Percentiles rank a stretch among this genome's conserved stretches.
Conservation (phyloP, 2,888 invertebrate species). For the Lasioglossum villosulum region DNA sequence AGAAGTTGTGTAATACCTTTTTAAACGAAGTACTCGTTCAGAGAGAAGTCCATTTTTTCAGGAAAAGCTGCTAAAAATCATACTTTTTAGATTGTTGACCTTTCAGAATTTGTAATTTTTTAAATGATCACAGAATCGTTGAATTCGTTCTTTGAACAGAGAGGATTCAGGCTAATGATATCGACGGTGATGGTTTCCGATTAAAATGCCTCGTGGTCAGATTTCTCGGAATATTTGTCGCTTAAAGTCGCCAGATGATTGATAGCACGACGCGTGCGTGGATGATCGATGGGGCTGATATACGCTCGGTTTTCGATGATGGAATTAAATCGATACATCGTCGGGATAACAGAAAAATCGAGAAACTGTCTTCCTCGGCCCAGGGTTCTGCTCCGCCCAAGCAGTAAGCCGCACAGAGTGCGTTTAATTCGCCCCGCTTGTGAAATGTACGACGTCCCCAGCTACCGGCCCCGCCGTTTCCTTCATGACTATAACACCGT, state of each 20-base stretch:
- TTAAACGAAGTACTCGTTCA: too few relatives aligned
- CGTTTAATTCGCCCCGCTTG: constrained; percentile 65
- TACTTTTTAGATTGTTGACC: too few relatives aligned
- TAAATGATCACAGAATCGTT: neutral
- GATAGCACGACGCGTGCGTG: constrained; percentile 12
- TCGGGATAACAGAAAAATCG: constrained; percentile 47
- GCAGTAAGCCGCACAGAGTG: constrained; percentile 50
- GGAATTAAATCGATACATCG: constrained; percentile 52
- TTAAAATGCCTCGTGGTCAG: constrained; percentile 20
- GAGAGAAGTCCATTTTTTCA: too few relatives aligned
- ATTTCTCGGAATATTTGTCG: constrained; percentile 30
- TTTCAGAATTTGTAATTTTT: neutral
- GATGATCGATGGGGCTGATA: constrained; percentile 37
- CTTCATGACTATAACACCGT: constrained; percentile 23
- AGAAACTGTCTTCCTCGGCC: constrained; percentile 29
- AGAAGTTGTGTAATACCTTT: too few relatives aligned
- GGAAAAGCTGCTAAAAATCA: too few relatives aligned
- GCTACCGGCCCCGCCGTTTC: constrained; percentile 11
- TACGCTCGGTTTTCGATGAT: constrained; percentile 27
- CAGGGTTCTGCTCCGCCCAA: neutral
- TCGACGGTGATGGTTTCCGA: neutral
- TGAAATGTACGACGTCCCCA: constrained; percentile 50
- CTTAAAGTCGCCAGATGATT: constrained; percentile 34
- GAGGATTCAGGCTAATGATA: neutral
- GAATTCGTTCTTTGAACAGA: neutral